Conservation (phyloP, 1,140 invertebrate genomes). For the Cydia amplana region DNA sequence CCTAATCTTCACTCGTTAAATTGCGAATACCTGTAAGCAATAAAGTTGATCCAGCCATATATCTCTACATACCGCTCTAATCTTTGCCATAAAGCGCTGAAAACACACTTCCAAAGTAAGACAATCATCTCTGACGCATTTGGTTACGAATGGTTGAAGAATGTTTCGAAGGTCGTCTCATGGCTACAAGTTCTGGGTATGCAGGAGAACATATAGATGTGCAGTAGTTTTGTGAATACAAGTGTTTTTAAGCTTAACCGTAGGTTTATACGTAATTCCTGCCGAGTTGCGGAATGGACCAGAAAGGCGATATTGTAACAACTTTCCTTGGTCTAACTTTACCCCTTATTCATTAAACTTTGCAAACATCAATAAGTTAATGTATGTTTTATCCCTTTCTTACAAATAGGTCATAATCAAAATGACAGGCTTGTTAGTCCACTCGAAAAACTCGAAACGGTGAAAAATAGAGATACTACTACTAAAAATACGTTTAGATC, state of each 20-base stretch:
- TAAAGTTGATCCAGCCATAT: conserved; percentile 16
- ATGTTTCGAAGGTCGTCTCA: conserved; percentile 18
- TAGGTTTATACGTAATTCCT: no score
- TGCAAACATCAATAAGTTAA: no score
- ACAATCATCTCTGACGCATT: conserved; percentile 20
- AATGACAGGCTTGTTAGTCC: no score
- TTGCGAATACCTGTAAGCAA: conserved; percentile 9
- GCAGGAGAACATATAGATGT: not conserved
- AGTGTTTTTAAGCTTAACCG: not conserved
- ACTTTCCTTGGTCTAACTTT: no score
- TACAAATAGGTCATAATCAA: no score
- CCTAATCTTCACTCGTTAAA: not conserved
- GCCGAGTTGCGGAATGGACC: no score
- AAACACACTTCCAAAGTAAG: conserved; percentile 16
- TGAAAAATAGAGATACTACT: no score
- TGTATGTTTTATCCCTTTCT: no score
- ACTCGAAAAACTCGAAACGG: no score
- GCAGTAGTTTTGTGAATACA: not conserved
- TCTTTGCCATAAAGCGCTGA: conserved; percentile 25
- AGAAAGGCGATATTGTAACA: no score
- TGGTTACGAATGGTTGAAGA: conserved; percentile 19
- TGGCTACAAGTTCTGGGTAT: not conserved
- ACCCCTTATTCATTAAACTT: no score
- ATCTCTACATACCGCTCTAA: conserved; percentile 1
- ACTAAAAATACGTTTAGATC: no score